A percentile compares a stretch with the other conserved stretches of the same genome.
Evolutionary conservation across 2,113 vertebrate species (phyloP).

Genomic region (Gulo gulo): DNA sequence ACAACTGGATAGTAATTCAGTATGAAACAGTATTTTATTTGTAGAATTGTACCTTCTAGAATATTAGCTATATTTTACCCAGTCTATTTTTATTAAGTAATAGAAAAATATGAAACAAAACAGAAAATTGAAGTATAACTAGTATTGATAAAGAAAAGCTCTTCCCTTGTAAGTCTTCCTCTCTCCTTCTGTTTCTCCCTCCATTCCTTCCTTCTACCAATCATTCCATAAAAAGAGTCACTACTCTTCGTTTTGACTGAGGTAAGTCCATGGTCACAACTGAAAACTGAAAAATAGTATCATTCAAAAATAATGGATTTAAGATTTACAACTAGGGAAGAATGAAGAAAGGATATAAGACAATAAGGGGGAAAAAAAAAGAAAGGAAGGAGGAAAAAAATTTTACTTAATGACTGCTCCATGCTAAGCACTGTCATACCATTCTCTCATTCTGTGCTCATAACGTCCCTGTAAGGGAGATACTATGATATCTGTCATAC

Average conservation of each 20-base stretch:
- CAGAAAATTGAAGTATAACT: neutral
- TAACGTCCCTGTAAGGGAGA: fast-evolving
- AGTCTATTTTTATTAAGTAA: neutral
- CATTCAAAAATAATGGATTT: neutral
- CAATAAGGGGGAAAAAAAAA: neutral
- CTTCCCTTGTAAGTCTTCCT: neutral
- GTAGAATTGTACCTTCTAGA: neutral
- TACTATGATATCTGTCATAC: too few species aligned
- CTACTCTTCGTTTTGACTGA: neutral
- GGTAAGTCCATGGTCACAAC: neutral
- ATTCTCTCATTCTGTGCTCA: neutral
- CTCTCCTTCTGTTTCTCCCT: neutral
- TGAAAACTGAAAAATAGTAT: neutral
- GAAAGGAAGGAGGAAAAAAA: neutral
- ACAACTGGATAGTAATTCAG: neutral
- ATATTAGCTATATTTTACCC: neutral
- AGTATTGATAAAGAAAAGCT: neutral
- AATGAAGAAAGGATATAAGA: neutral
- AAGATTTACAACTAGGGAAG: neutral
- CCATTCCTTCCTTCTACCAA: neutral
- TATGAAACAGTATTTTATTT: neutral
- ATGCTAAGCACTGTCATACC: too few species aligned
- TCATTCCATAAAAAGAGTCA: neutral
- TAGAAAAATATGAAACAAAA: neutral
- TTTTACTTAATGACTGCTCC: neutral